Base-by-base conservation (phyloP, 1,140 invertebrate species). In the Octopus sinensis region DNA sequence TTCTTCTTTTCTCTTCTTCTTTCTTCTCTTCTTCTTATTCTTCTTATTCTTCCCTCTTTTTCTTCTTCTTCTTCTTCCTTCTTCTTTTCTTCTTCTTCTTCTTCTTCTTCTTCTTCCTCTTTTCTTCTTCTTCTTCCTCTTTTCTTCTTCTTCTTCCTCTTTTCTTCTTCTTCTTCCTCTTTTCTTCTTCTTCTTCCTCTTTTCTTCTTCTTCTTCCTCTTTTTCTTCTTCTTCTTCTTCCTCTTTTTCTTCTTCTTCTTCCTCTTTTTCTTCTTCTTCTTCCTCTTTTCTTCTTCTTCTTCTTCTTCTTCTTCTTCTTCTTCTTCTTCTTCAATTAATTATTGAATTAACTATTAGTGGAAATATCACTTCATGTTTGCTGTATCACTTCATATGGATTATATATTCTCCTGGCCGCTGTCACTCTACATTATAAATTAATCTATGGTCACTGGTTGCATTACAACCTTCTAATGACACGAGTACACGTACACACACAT, bases 161-260 rank as follows among this genome's bases (percentile, higher is more conserved):
- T 52, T 53, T 71, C 52, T 76, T 71, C 52, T 62, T 79, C 52
- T 54, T 79, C 30, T 54, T 68, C 52, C 54, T 79, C 52, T 54
- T 71, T 53, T 56, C 71, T 54, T 62, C 79, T 52, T 62, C 71
- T 54, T 62, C 78, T 54, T 62, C 79, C 68, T 68, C 68, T 13
- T 53, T 79, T n/a, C 76, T 79, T 51, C 52, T 79, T 80, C 54
- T 54, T 80, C 71, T 4, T 80, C 71, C 4, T 71, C 4, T 17
- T 80, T 75, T 54, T 53, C 9, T 79, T 79, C 52, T 79, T 4
- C 56, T 71, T 51, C n/a, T 43, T 43, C 30, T 43, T 43, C 30
- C 79, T 53, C 73, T 81, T 30, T 53, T 76, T 80, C 79, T 80
- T 17, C n/a, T 80, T 80, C 71, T 80, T 80, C 5, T 80, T 10